Conservation (phyloP, 2,888 invertebrate genomes). For the Pecten maximus region DNA sequence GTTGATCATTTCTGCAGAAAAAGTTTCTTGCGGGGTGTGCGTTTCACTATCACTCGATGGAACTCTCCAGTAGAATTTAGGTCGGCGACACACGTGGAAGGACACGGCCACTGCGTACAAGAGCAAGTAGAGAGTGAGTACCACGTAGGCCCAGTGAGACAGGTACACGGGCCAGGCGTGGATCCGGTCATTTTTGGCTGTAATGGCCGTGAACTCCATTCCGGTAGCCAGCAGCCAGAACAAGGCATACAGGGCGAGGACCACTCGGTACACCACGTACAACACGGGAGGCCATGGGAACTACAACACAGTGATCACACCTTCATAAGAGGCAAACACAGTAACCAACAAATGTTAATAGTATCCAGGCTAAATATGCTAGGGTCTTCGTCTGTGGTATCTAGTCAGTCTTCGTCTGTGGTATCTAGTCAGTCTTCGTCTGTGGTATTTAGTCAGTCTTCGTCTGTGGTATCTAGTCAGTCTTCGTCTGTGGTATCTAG, state of each 20-base stretch:
- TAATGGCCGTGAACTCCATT: background rate
- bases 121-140: constrained; percentile 68
- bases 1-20: background rate
- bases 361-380: too few species aligned
- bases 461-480: too few species aligned
- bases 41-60: background rate
- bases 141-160: constrained; percentile 76
- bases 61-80: background rate
- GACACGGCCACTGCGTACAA: constrained; percentile 55
- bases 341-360: too few species aligned
- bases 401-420: too few species aligned
- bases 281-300: background rate
- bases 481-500: too few species aligned
- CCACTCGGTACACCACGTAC: constrained; percentile 70
- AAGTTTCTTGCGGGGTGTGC: background rate
- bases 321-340: too few species aligned
- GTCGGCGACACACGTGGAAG: background rate
- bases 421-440: too few species aligned
- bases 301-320: background rate
- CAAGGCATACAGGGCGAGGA: constrained; percentile 69
- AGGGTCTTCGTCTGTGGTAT: too few species aligned
- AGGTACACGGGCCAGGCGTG: constrained; percentile 69
- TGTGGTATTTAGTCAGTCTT: too few species aligned
- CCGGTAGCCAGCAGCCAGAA: constrained; percentile 65
- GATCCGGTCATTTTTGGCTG: background rate